These are phyloP conservation scores for Troilus luridus DNA, from an alignment of 2,888 invertebrate genomes.

Conservation along the genomic window DNA sequence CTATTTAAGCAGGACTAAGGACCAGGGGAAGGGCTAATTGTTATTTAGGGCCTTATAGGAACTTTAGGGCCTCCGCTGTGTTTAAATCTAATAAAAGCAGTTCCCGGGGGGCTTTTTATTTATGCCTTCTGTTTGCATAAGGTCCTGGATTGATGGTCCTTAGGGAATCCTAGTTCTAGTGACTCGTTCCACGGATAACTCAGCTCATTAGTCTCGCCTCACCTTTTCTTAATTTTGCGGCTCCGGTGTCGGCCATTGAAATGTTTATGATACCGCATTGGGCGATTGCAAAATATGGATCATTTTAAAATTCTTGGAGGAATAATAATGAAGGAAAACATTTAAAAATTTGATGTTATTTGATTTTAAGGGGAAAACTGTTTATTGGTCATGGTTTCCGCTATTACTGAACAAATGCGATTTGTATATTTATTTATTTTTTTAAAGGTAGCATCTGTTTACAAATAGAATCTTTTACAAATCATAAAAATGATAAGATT, in stretches of 20 bases:
- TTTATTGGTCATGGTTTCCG: no score
- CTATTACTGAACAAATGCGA: no score
- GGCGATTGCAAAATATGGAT: no score
- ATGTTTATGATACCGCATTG: neutral
- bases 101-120: neutral
- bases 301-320: neutral
- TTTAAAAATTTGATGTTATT: no score
- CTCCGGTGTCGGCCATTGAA: neutral
- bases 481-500: no score
- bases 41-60: constrained; percentile 42
- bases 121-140: constrained; percentile 26
- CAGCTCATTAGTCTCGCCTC: neutral
- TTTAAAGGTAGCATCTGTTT: no score
- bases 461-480: no score
- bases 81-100: constrained; percentile 39
- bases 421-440: no score
- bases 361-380: no score
- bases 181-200: neutral
- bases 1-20: constrained; percentile 48
- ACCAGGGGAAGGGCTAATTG: neutral
- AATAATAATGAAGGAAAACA: no score
- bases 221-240: constrained; percentile 2
- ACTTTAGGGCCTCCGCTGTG: constrained; percentile 17
- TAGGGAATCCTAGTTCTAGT: neutral
- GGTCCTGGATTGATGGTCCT: constrained; percentile 6